phyloP scores from a whole-genome alignment of 2,797 vertebrate species.

The Champsocephalus esox region DNA sequence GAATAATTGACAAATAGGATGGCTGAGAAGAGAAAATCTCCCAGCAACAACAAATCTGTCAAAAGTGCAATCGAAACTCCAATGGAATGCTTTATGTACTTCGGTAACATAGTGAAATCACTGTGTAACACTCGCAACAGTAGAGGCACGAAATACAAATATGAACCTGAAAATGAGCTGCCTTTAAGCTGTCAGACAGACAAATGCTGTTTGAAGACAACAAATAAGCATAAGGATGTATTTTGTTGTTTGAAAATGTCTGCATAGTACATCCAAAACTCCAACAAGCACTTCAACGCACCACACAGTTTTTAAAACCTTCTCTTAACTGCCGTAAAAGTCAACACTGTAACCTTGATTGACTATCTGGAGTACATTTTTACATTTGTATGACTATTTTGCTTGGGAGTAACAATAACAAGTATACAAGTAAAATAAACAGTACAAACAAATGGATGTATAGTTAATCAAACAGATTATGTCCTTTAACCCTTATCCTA shows the following conservation, averaged over 20 bases:
- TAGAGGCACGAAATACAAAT: no score
- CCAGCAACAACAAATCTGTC: background rate
- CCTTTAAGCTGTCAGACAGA: background rate
- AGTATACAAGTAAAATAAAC: background rate
- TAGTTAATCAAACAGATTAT: background rate
- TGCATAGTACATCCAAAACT: background rate
- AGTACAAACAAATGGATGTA: background rate
- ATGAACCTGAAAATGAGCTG: no score
- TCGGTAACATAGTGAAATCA: no score
- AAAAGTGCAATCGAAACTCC: background rate
- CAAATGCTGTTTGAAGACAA: background rate
- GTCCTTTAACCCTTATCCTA: background rate
- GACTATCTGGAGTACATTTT: background rate
- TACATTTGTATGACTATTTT: background rate
- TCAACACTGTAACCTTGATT: background rate
- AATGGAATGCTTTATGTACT: no score
- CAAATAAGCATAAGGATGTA: constrained; percentile 2
- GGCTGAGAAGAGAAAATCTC: background rate
- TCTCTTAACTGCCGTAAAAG: background rate
- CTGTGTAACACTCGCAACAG: no score
- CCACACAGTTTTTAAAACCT: background rate
- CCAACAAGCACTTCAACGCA: background rate
- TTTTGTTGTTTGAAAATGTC: background rate
- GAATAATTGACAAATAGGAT: background rate
- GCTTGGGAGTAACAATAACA: background rate